Evolutionary conservation across 1,140 invertebrate genomes (phyloP), one percentile per base, ranked within the genome.

Genomic region (Pogonognathellus flavescens): DNA sequence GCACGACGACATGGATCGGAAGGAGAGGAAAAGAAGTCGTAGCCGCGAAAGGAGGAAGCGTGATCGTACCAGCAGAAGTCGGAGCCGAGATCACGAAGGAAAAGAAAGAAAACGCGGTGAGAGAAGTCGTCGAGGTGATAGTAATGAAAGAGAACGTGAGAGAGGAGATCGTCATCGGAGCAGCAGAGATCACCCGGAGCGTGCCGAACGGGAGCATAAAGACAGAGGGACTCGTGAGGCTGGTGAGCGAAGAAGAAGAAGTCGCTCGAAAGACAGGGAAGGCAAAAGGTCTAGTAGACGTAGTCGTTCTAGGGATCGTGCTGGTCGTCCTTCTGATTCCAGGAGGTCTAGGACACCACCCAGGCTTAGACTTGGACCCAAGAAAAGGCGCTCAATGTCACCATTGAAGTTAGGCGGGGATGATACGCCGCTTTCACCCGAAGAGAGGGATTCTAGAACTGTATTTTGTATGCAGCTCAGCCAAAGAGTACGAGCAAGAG

Each of bases 401-500:
- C 89, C 89, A 13, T 52, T 88, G 25, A 88, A 87, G 72, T 41
- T 83, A 13, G 70, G 83, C 22, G 76, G 49, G 70, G 87, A 88
- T 83, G 87, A 88, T 60, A 85, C 82, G 25, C 84, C 90, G 88
- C 85, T 99, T 25, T 97, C 97, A 59, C 96, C 98, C 8, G 99
- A 99, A 92, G 99, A 99, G 91, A 92, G 98, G 85, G 99, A 99
- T 93, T 95, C 97, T 0, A 93, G 99, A 14, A 99, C 99, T 25
- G 97, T 99, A 11, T 99, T 99, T 91, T 99, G 97, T 91, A 97
- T 99, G 95, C 97, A 99, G 91, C 90, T 99, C 52, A 97, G 97
- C 85, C 96, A 98, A 89, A 93, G 97, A 88, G 97, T 99, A 88
- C 93, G 98, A 85, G 96, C 96, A 11, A 94, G 98, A 85, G 98